Evolutionary conservation across 2,888 invertebrate species (phyloP), one percentile per base, ranked within the genome.

Genomic region (Drosophila conformis): DNA sequence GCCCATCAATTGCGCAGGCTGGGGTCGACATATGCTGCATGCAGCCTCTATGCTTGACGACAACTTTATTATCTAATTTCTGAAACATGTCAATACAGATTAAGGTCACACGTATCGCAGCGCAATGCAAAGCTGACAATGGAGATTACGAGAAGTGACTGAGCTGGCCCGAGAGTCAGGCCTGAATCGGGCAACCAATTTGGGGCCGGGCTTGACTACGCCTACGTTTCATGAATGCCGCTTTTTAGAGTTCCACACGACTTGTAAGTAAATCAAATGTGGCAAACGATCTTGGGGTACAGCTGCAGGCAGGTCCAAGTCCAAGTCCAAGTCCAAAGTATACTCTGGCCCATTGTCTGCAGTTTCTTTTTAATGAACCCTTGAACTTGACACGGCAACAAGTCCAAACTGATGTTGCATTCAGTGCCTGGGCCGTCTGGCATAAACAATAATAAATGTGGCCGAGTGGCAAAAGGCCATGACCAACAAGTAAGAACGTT

Each of bases 61-160:
- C 87, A 83, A 83, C 77, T 84, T 86, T 82, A 80, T 90, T 90
- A 90, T 90, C 90, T 84, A 88, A 87, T 86, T 87, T 83, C 73
- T 76, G 80, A 80, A 58, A 87, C 81, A 78, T 90, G 91, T 90
- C 91, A 90, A 90, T 89, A 74, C 80, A 87, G 89, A 91, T 90
- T 90, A 90, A 75, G 89, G 91, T 90, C 90, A 90, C 77, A 81
- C 78, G 87, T 87, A 90, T 90, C 91, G 69, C 51, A 73, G 73
- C 58, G 69, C 75, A 85, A 66, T 75, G 64, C 72, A 75, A 85
- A 78, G 81, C 88, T 73, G 90, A 87, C 88, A 89, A 83, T 76
- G 59, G 79, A 78, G 87, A 89, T 87, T 87, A 87, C 69, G 60
- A 56, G 65, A 52, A 78, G 53, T 53, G 61, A 42, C 76, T 75